Base-by-base conservation (phyloP, 2,113 vertebrate genomes). In the Sitta europaea region DNA sequence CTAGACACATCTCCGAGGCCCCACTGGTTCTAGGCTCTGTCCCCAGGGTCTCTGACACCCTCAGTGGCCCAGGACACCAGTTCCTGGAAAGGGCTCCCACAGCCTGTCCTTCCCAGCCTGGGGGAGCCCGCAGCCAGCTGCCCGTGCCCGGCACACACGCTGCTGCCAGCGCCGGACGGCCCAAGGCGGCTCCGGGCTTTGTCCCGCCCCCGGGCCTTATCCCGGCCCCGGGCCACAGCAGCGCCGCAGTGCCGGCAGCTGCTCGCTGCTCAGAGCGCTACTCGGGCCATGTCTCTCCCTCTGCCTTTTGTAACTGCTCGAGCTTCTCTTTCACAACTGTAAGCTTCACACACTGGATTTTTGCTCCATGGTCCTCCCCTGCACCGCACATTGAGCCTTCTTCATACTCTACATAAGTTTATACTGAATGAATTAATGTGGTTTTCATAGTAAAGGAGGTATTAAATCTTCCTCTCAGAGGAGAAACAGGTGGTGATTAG, bases 11-110 rank as follows among this genome's bases (percentile, higher is more conserved):
- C 33, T 20, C 36, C 31, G 55, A 35, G 42, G 36, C 24, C 45
- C 51, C 36, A 19, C 6, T 6, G 33, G 11, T 11, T 23, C 19
- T 20, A 24, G 22, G 7, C 0, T 0, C 45, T 29, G 27, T 31
- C 6, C 23, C 29, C 13, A 70, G 14, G 3, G 11, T 27, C 25
- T 54, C 58, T 2, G 1, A 33, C 0, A 0, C 43, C 8, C 12
- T 45, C 50, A 21, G 8, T 38, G 14, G 21, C 33, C 38, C 40
- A 66, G 24, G 28, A 36, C 0, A 0, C 9, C 31, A 53, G 25
- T 38, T 40, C n/a, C n/a, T n/a, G n/a, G n/a, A n/a, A n/a, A 45
- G 15, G 18, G 15, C 28, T 67, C 33, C 17, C 42, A 36, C 9
- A 75, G n/a, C 24, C 27, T n/a, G 12, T 67, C 35, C 40, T 18